Conservation (phyloP, 1,140 invertebrate genomes). For the Heliconius eleuchia region DNA sequence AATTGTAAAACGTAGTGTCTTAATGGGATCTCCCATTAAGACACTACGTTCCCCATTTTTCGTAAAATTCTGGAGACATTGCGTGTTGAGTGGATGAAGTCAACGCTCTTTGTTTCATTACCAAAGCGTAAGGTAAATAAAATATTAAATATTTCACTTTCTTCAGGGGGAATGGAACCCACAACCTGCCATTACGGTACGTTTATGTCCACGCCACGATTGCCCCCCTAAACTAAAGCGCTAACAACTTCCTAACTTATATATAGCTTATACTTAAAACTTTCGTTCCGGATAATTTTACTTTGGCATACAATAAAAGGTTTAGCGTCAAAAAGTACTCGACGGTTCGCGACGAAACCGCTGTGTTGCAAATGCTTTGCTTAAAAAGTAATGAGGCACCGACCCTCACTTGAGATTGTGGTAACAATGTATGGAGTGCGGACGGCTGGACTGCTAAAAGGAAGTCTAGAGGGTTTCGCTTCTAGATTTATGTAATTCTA, state of each 20-base stretch:
- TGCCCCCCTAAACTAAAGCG: too few species aligned
- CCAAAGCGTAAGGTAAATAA: too few species aligned
- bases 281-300: slow-evolving; percentile 39
- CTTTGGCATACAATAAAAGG: slow-evolving; percentile 44
- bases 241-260: neutral
- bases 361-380: slow-evolving; percentile 55
- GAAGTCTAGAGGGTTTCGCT: slow-evolving; percentile 30
- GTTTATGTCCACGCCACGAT: too few species aligned
- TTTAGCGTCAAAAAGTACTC: slow-evolving; percentile 46
- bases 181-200: too few species aligned
- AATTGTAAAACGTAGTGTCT: too few species aligned
- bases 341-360: slow-evolving; percentile 52
- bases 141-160: too few species aligned
- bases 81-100: too few species aligned
- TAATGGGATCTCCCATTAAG: too few species aligned
- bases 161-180: too few species aligned
- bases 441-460: slow-evolving; percentile 47
- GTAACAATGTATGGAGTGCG: slow-evolving; percentile 36
- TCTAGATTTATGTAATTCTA: slow-evolving; percentile 30
- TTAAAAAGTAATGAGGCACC: slow-evolving; percentile 60
- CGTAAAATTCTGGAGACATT: too few species aligned
- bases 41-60: too few species aligned
- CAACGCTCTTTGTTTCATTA: too few species aligned
- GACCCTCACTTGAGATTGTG: slow-evolving; percentile 53
- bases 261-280: neutral